phyloP scores from a whole-genome alignment of 2,888 invertebrate genomes.

The Hipparchia sbordonii region DNA sequence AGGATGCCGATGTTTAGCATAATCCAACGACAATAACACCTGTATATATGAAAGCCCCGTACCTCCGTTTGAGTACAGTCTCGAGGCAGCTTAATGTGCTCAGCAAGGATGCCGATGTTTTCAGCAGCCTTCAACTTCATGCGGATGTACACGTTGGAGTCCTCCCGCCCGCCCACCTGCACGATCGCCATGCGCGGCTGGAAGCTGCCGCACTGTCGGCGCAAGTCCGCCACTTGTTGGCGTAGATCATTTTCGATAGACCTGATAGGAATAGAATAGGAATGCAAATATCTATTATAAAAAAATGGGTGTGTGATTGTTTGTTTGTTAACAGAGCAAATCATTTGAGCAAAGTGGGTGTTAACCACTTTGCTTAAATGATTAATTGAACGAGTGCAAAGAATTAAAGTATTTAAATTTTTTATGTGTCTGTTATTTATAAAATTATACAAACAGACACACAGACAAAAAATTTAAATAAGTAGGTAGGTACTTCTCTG shows the following conservation, averaged over 20 bases:
- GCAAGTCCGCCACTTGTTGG: slow-evolving; percentile 84
- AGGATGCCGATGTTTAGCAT: slow-evolving; percentile 90
- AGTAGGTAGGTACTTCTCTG: too few species aligned
- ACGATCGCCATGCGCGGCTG: slow-evolving; percentile 93
- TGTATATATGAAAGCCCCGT: slow-evolving; percentile 1
- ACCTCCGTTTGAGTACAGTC: slow-evolving; percentile 92
- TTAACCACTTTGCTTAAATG: too few species aligned
- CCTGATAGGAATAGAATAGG: slow-evolving; percentile 27
- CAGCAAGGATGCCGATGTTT: slow-evolving; percentile 93
- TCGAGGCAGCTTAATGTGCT: slow-evolving; percentile 90
- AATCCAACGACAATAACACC: slow-evolving; percentile 55
- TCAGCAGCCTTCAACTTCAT: slow-evolving; percentile 97
- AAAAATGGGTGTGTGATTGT: too few species aligned
- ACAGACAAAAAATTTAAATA: too few species aligned
- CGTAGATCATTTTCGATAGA: slow-evolving; percentile 87
- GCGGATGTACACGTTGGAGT: slow-evolving; percentile 98
- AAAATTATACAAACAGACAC: too few species aligned
- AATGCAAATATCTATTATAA: too few species aligned
- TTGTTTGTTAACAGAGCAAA: too few species aligned
- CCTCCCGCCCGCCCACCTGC: slow-evolving; percentile 97
- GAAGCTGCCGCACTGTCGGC: slow-evolving; percentile 83
- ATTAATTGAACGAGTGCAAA: too few species aligned
- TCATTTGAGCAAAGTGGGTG: too few species aligned
- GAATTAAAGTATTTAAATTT: too few species aligned
- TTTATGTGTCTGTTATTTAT: too few species aligned